Base-by-base conservation (phyloP, 1,140 invertebrate species). In the Sinonovacula constricta region DNA sequence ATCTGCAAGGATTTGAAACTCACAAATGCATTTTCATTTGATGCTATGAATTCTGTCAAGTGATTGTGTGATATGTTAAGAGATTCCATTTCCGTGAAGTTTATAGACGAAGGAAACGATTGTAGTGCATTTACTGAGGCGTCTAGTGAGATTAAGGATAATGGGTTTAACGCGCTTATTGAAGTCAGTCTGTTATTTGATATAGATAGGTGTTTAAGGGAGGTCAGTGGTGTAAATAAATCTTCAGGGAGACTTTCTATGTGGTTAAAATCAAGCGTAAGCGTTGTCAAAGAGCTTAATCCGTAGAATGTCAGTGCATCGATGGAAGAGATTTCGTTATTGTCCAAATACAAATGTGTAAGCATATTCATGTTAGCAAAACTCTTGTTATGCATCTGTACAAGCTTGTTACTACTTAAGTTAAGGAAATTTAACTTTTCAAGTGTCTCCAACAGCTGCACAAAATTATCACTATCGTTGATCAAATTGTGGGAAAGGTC, bases 21-120 rank as follows among this genome's bases (percentile, higher is more conserved):
- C 3, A 57, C 49, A 22, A 51, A 5, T 22, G 65, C 12, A 56
- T 74, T 74, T 74, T 74, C 71, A 26, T 56, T 62, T 24, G 39
- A 49, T 24, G 62, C 72, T 28, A 67, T 66, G 28, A 67, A 76
- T 12, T 31, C 26, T 12, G 18, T 26, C 4, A 76, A 18, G 4
- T 57, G 54, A 53, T 76, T 76, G 34, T 76, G 51, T 2, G 60
- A 66, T 0, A 56, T 33, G 63, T 66, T 66, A 24, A 75, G 53
- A 5, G 15, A 14, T 45, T 66, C 26, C 72, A 75, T 75, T 3
- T 34, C 33, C n/a, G 72, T 36, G 31, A 24, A 75, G 15, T 66
- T 63, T 22, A 75, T 57, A 30, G 45, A 60, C 22, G 72, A 59
- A 10, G 72, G 62, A 4, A 76, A 4, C 2, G 45, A 33, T 15